Evolutionary conservation across 1,140 invertebrate species (phyloP), one percentile per base, ranked within the genome.

Genomic region (Ceratitis capitata): DNA sequence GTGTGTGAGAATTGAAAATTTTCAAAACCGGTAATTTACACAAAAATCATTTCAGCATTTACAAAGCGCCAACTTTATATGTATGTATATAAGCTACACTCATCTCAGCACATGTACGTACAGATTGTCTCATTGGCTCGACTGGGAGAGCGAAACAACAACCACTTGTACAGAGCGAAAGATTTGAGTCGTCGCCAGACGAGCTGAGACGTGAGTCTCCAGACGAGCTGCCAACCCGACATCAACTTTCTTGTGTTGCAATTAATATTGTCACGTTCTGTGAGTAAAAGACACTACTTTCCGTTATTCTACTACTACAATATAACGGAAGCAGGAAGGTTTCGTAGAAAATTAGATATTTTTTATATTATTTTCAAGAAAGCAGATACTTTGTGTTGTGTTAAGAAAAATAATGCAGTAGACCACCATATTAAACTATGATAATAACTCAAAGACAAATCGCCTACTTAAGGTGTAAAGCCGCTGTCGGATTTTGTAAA

Each of bases 11-110:
- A 9, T 26, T 19, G 45, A 78, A 74, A 78, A n/a, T 78, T 78
- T 78, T 78, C 42, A 78, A 45, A 78, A 78, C 69, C 69, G 69
- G 69, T 78, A 35, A 7, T 47, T 23, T n/a, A n/a, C n/a, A n/a
- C n/a, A n/a, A n/a, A n/a, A n/a, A n/a, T n/a, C n/a, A n/a, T n/a
- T n/a, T n/a, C n/a, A n/a, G n/a, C n/a, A n/a, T n/a, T n/a, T n/a
- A n/a, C n/a, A n/a, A n/a, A n/a, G n/a, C n/a, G n/a, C n/a, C n/a
- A n/a, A n/a, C n/a, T n/a, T n/a, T n/a, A n/a, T n/a, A n/a, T n/a
- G n/a, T n/a, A n/a, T n/a, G n/a, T n/a, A n/a, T n/a, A n/a, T n/a
- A n/a, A n/a, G n/a, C n/a, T n/a, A n/a, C n/a, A n/a, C n/a, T n/a
- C n/a, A n/a, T n/a, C n/a, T n/a, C n/a, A n/a, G n/a, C n/a, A n/a